Conservation (phyloP, 2,113 vertebrate genomes). For the Takifugu flavidus region DNA sequence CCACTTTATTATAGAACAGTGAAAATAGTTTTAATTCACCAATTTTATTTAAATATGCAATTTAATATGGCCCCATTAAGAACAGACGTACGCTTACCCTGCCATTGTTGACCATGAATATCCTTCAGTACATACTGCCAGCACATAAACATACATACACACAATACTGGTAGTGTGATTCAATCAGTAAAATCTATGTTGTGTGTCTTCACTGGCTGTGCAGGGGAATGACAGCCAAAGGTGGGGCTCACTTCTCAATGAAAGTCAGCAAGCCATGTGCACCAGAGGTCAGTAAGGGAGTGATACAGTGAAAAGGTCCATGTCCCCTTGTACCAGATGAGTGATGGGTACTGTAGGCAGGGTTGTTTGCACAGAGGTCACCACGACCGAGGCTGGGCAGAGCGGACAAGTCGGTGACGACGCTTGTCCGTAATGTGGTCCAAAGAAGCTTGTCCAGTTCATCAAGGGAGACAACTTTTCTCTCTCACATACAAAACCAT, state of each 20-base stretch:
- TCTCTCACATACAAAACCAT: conserved; percentile 65
- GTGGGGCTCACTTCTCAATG: conserved; percentile 24
- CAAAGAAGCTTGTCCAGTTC: conserved; percentile 64
- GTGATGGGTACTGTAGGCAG: conserved; percentile 56
- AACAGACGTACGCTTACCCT: conserved; percentile 36
- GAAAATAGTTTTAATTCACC: conserved; percentile 41
- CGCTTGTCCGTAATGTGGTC: conserved; percentile 60
- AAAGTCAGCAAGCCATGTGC: too few species aligned
- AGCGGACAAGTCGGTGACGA: conserved; percentile 62
- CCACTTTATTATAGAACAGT: conserved; percentile 56
- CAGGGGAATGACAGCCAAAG: conserved; percentile 25
- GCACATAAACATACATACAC: conserved; percentile 38
- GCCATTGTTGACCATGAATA: conserved; percentile 45
- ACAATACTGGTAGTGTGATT: conserved; percentile 73
- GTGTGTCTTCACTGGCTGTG: conserved; percentile 44
- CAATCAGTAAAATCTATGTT: conserved; percentile 50
- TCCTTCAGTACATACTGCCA: conserved; percentile 71
- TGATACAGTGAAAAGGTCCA: conserved; percentile 79
- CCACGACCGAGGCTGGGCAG: conserved; percentile 36
- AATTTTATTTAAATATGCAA: conserved; percentile 52
- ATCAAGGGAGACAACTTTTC: conserved; percentile 53
- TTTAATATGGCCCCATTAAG: conserved; percentile 58
- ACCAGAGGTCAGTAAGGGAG: conserved; percentile 64
- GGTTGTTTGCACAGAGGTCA: conserved; percentile 34
- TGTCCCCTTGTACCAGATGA: conserved; percentile 65